These are phyloP conservation scores for Cephalopholis sonnerati DNA, from an alignment of 2,113 vertebrate genomes.

Conservation along the genomic window DNA sequence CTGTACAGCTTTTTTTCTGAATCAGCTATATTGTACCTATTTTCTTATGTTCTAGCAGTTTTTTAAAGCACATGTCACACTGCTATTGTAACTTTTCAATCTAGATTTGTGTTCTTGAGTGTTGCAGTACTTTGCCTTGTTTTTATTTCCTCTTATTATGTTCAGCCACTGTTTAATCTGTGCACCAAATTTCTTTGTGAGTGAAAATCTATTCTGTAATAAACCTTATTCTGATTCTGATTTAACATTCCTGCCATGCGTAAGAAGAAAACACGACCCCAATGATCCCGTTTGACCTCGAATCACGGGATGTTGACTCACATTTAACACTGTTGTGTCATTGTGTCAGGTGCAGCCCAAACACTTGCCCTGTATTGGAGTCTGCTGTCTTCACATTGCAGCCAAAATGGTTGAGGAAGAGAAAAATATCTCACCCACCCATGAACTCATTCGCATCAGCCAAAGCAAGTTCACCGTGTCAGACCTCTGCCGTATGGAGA, in stretches of 20 bases:
- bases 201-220: too few species aligned
- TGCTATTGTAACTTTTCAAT: too few species aligned
- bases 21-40: too few species aligned
- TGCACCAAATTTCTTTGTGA: too few species aligned
- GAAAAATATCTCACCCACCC: slow-evolving; percentile 88
- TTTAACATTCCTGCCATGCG: background rate
- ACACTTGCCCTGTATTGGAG: slow-evolving; percentile 94
- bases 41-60: too few species aligned
- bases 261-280: background rate
- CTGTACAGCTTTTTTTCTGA: too few species aligned
- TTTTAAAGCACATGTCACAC: too few species aligned
- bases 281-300: background rate
- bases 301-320: slow-evolving; percentile 18
- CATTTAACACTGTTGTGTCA: slow-evolving; percentile 10
- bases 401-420: slow-evolving; percentile 91
- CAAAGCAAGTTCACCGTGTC: slow-evolving; percentile 98
- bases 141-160: too few species aligned
- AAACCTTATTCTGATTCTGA: too few species aligned
- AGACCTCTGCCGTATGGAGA: slow-evolving; percentile 96
- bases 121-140: too few species aligned
- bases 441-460: slow-evolving; percentile 96
- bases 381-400: slow-evolving; percentile 95
- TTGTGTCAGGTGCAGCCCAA: slow-evolving; percentile 92
- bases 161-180: too few species aligned
- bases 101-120: too few species aligned